Conservation (phyloP, 2,113 vertebrate species). For the human (Homo sapiens) region GRCh38 chr1:197905501-197906000, state of each 20-base stretch:
- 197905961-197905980: conserved; percentile 64
- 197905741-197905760: conserved; percentile 39
- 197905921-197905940: neutral
- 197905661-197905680: conserved; percentile 34
- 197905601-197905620: conserved; percentile 25
- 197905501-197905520: neutral
- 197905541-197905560: conserved; percentile 73
- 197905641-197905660: neutral
- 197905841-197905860: conserved; percentile 87
- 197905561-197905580: conserved; percentile 64
- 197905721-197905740: neutral
- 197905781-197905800: conserved; percentile 84
- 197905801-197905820: conserved; percentile 87
- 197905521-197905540: neutral
- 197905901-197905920: conserved; percentile 76
- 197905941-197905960: conserved; percentile 66
- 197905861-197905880: conserved; percentile 87
- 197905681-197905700: conserved; percentile 30
- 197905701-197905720: neutral
- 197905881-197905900: conserved; percentile 89
- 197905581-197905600: conserved; percentile 56
- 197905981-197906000: conserved; percentile 68
- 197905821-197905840: conserved; percentile 84
- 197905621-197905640: neutral
- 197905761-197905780: conserved; percentile 19